Conservation (phyloP, 1,140 invertebrate genomes). For the Brachionus rubens region DNA sequence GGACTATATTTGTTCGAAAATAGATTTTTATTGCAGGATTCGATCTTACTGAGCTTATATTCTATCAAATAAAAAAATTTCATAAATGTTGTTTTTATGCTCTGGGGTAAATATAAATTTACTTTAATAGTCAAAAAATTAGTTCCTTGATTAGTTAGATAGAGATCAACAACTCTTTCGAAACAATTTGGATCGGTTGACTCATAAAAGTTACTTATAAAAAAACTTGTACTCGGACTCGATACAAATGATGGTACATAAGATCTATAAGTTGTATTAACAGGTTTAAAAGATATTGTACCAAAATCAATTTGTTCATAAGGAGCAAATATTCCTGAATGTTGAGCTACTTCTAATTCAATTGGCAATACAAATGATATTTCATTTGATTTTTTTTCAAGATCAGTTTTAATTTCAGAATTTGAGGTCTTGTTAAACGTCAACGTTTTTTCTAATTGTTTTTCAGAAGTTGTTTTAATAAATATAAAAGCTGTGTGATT, state of each 20-base stretch:
- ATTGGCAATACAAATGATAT: not conserved
- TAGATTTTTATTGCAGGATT: slow-evolving; percentile 23
- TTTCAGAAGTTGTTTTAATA: slow-evolving; percentile 10
- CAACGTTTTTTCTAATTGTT: not conserved
- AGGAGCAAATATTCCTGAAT: not conserved
- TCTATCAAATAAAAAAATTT: not conserved
- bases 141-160: not conserved
- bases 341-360: slow-evolving; percentile 29
- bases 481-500: slow-evolving; percentile 41
- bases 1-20: not conserved
- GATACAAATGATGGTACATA: not conserved
- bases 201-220: not conserved
- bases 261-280: not conserved
- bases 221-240: not conserved
- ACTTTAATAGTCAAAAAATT: not conserved
- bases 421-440: too few species aligned
- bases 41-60: not conserved
- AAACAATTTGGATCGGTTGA: not conserved
- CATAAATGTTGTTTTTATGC: not conserved
- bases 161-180: slow-evolving; percentile 7
- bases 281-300: not conserved
- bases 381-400: not conserved
- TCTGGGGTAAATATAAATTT: not conserved
- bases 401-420: not conserved
- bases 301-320: slow-evolving; percentile 31